phyloP scores from a whole-genome alignment of 2,888 invertebrate genomes.

The Apodemia zela region DNA sequence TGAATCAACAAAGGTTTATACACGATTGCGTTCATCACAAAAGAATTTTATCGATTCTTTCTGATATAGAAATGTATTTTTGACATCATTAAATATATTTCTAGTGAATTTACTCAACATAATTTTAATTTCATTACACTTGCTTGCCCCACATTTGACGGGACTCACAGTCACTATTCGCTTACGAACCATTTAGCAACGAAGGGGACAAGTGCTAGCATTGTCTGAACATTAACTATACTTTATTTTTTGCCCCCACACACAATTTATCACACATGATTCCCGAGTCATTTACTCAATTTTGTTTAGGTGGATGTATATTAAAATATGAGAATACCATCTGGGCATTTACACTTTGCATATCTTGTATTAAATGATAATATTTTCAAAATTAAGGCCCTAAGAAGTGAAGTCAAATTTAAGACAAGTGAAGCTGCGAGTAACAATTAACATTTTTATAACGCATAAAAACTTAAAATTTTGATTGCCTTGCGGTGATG shows the following conservation, averaged over 20 bases:
- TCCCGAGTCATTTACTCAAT: constrained; percentile 56
- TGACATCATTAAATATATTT: constrained; percentile 1
- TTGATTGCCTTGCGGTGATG: no score
- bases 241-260: constrained; percentile 41
- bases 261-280: constrained; percentile 55
- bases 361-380: background rate
- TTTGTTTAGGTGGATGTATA: constrained; percentile 45
- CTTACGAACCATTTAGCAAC: constrained; percentile 63
- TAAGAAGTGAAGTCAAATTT: no score
- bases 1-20: no score
- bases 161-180: constrained; percentile 31
- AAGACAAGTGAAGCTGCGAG: no score
- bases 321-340: constrained; percentile 39
- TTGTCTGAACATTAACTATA: constrained; percentile 55
- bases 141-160: constrained; percentile 45
- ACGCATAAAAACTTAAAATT: no score
- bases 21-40: no score
- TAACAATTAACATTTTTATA: no score
- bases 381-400: no score
- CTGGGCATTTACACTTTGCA: constrained; percentile 26
- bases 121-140: constrained; percentile 20
- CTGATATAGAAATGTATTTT: background rate
- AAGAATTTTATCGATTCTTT: no score
- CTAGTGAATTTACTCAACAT: constrained; percentile 8
- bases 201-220: constrained; percentile 59